Base-by-base conservation (phyloP, 2,797 vertebrate genomes). In the Sparidentex hasta region DNA sequence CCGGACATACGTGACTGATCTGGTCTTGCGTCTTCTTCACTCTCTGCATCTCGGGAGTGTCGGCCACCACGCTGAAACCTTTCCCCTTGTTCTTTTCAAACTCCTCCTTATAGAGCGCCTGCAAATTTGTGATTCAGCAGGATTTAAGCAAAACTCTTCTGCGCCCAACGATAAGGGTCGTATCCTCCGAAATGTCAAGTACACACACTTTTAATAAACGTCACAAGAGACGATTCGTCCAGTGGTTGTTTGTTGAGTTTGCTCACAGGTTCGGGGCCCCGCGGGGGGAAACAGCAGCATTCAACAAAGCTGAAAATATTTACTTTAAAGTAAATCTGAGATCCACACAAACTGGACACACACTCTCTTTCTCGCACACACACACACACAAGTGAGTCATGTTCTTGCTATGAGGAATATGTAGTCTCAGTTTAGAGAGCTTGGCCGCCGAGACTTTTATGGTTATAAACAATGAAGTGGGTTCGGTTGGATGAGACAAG, bases 31-130 rank as follows among this genome's bases (percentile, higher is more conserved):
- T 97, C 91, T 97, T 98, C 88, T 94, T 97, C 92, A 97, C 95
- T 82, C 97, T 94, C 93, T 97, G 97, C 85, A 97, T 93, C 80
- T 97, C 97, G 0, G 96, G 97, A 2, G 97, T 98, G 86, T 97
- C 97, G 0, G 96, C 94, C 86, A 97, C 96, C 80, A 97, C 95
- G 1, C 96, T 97, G 94, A 96, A 98, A 1, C 96, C 97, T 71
- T 96, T 97, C 0, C 97, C 97, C 84, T 97, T 97, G 92, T 93
- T 97, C 95, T 97, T 97, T 92, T 98, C 97, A 80, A 97, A 98
- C 33, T 98, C 97, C 83, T 98, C 97, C 95, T 98, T 98, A 94
- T 97, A 98, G 86, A 96, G 95, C 38, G 97, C 96, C 97, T 98
- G 85, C 1, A 52, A 66, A n/a, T 65, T 48, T 74, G 9, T 47